Evolutionary conservation across 2,888 invertebrate genomes (phyloP), one percentile per base, ranked within the genome.

Genomic region (Chorisops tibialis): DNA sequence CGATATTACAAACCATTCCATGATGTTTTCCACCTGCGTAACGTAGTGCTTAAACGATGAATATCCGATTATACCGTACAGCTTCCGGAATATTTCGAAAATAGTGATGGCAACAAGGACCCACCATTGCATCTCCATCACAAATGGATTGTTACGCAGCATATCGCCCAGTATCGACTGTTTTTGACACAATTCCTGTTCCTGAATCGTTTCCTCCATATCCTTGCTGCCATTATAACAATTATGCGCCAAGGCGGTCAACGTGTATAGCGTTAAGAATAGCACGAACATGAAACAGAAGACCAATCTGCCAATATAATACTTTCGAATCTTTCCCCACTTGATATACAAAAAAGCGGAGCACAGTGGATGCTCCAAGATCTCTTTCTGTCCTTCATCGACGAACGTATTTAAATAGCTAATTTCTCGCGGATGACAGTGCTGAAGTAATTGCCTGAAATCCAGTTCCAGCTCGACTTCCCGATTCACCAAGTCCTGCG

Each of bases 281-380:
- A 91, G 75, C 62, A 92, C 88, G 72, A 91, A 92, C 62, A 89
- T 83, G 65, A 89, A 86, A 74, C 90, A 91, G 69, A 91, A 84
- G 66, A 91, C 82, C 68, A 92, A 80, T 59, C 91, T 81, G 0
- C 88, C 90, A 12, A 91, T 87, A 72, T 93, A 93, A 73, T 91
- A 93, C 78, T 91, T 91, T 24, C 92, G 83, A 67, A 93, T 92
- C 75, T 93, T 91, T 70, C 91, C 89, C 93, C 93, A 93, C 74
- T 93, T 93, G 56, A 93, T 84, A 72, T 92, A 87, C 0, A 93
- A 80, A 73, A 93, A 93, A 0, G 93, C 91, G 7, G 93, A 91
- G 74, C 93, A 93, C 4, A 93, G 78, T 0, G 93, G 93, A 79
- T 93, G 93, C 58, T 91, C 82, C 2, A 93, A 77, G 39, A 93